A percentile compares a stretch with the other conserved stretches of the same genome.
Conservation (phyloP, 2,113 vertebrate species). For the Elanoides forficatus region DNA sequence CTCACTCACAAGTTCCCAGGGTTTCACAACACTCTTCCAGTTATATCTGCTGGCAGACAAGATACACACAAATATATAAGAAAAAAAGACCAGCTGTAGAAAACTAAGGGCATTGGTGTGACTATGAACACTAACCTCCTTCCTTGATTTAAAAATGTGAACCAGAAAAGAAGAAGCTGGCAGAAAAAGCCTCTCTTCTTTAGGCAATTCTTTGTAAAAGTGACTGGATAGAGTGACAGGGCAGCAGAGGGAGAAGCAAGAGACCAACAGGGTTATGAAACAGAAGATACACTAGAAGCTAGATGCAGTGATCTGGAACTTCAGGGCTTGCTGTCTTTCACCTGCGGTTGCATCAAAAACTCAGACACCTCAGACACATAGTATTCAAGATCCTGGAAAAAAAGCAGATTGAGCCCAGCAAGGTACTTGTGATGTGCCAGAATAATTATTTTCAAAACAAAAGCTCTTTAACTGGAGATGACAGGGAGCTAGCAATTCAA, state of each 20-base stretch:
- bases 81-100: neutral
- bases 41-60: neutral
- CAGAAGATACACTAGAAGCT: neutral
- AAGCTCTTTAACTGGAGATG: neutral
- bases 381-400: neutral
- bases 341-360: neutral
- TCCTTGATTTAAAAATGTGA: neutral
- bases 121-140: neutral
- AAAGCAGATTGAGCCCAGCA: neutral
- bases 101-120: neutral
- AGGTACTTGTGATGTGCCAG: neutral
- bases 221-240: neutral
- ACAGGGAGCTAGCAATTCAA: neutral
- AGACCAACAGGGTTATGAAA: neutral
- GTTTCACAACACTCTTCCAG: neutral
- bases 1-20: neutral
- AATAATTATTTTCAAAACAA: neutral
- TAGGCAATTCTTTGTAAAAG: neutral
- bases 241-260: neutral
- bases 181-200: neutral
- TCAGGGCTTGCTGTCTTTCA: neutral
- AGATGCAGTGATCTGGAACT: neutral
- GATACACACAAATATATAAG: neutral
- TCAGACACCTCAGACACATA: neutral
- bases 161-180: neutral